These are phyloP conservation scores for Tenebrio molitor DNA, from an alignment of 1,140 invertebrate genomes.

Conservation along the genomic window DNA sequence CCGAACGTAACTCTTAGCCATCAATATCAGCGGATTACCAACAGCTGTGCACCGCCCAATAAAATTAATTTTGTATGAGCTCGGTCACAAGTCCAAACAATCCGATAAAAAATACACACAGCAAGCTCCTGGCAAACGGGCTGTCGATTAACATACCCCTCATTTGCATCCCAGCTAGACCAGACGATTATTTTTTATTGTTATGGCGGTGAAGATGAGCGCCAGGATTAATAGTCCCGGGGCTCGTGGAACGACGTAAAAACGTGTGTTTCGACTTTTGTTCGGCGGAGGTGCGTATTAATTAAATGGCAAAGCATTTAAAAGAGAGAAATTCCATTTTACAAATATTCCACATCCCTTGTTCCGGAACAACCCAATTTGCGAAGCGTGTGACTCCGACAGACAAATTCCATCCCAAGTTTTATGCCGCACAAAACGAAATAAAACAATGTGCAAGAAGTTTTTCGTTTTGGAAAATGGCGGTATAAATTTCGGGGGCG, in stretches of 20 bases:
- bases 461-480: slow-evolving; percentile 10
- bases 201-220: neutral
- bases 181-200: neutral
- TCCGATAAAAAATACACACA: neutral
- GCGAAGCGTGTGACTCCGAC: neutral
- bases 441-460: slow-evolving; percentile 9
- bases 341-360: neutral
- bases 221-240: too few relatives aligned
- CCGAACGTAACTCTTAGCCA: slow-evolving; percentile 41
- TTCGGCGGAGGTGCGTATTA: neutral
- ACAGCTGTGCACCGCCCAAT: slow-evolving; percentile 48
- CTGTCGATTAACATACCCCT: neutral
- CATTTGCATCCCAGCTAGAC: neutral
- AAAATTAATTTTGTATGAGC: slow-evolving; percentile 49
- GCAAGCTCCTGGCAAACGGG: neutral
- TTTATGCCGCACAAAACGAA: neutral
- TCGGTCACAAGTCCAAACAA: neutral
- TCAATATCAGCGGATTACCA: slow-evolving; percentile 49
- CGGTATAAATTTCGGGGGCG: too few relatives aligned
- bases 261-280: neutral
- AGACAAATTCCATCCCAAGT: slow-evolving; percentile 12
- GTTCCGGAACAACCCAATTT: neutral
- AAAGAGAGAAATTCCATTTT: neutral
- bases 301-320: neutral
- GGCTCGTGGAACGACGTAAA: neutral